A percentile compares a stretch with the other conserved stretches of the same genome.
Conservation (phyloP, 2,113 vertebrate species). For the Phalacrocorax brasilianus region DNA sequence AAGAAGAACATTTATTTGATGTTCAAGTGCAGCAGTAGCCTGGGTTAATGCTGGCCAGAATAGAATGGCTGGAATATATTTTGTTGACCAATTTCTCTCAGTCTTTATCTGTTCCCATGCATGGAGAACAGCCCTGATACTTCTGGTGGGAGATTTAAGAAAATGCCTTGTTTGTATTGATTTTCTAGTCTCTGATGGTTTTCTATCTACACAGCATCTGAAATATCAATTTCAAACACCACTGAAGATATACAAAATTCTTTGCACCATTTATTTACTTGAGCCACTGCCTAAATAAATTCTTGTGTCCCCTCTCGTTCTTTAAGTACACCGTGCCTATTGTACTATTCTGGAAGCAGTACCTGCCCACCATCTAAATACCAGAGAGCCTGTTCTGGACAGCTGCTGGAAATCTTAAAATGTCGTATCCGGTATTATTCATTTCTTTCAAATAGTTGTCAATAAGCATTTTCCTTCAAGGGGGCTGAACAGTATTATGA, state of each 20-base stretch:
- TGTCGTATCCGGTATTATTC: background rate
- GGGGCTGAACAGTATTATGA: background rate
- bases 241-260: background rate
- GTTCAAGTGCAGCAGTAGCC: background rate
- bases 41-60: background rate
- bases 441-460: background rate
- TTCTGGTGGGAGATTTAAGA: background rate
- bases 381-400: background rate
- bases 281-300: background rate
- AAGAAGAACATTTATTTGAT: background rate
- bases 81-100: background rate
- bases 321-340: background rate
- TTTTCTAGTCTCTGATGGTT: background rate
- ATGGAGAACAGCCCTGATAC: background rate
- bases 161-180: background rate
- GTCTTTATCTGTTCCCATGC: background rate
- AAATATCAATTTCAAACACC: background rate
- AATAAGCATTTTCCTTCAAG: background rate
- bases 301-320: background rate
- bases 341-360: background rate
- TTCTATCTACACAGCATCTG: background rate
- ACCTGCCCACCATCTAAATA: background rate
- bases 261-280: background rate
- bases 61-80: background rate
- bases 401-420: background rate